Percentiles rank a stretch among this genome's conserved stretches.
Evolutionary conservation across 2,797 vertebrate species (phyloP).

Genomic region (Kryptopterus vitreolus): DNA sequence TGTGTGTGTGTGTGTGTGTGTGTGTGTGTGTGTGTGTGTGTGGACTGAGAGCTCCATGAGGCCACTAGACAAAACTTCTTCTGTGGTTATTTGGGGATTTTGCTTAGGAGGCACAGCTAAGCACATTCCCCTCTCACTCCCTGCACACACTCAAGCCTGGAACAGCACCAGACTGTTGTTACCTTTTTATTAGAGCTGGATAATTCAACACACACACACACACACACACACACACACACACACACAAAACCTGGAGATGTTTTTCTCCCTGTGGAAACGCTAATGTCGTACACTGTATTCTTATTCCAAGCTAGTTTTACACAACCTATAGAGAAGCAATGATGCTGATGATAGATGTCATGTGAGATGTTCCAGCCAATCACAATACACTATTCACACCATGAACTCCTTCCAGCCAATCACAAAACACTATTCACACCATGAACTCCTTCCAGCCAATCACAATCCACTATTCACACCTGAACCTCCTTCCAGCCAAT

Average conservation of each 20-base stretch:
- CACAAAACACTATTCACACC: too few species aligned
- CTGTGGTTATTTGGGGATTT: conserved; percentile 66
- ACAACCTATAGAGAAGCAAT: not conserved
- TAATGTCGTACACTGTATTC: not conserved
- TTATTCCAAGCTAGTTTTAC: not conserved
- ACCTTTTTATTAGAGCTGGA: conserved; percentile 74
- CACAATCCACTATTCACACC: too few species aligned
- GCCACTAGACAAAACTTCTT: conserved; percentile 55
- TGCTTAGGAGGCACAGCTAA: conserved; percentile 78
- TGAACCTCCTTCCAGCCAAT: too few species aligned
- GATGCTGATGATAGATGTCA: too few species aligned
- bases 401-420: too few species aligned
- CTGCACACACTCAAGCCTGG: conserved; percentile 69
- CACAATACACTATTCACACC: too few species aligned
- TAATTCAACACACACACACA: conserved; percentile 71
- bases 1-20: conserved; percentile 24
- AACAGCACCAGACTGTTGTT: conserved; percentile 76
- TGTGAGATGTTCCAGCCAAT: too few species aligned
- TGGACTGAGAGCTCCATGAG: conserved; percentile 49
- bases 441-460: too few species aligned
- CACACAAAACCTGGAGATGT: not conserved
- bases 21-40: conserved; percentile 18
- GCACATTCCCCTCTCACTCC: conserved; percentile 61
- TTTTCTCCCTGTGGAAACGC: conserved; percentile 3
- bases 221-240: conserved; percentile 50